Evolutionary conservation across 2,888 invertebrate species (phyloP), one percentile per base, ranked within the genome.

Genomic region (Eubasilissa splendida): DNA sequence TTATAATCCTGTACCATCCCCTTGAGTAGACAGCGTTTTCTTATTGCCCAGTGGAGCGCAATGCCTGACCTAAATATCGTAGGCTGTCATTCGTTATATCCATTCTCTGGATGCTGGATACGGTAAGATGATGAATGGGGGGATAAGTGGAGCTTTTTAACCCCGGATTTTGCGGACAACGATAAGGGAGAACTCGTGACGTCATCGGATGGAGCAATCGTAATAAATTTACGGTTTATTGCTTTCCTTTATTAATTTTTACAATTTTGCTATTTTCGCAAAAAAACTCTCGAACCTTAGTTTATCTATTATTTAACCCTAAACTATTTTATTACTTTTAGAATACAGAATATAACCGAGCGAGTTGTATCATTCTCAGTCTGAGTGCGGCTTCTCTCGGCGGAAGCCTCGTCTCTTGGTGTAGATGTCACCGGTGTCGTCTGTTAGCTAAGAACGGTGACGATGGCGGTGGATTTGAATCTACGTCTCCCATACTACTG

Each of bases 121-220:
- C 33, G 63, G 63, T 22, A 33, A 63, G 63, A 63, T 63, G 63
- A 63, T 63, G 63, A 63, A 63, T 63, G 63, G 31, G 12, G 31
- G 63, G 63, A 63, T 63, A 63, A 63, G 63, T 63, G 63, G 63
- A 63, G 63, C 63, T 63, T 63, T 63, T 63, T 63, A 63, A 63
- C 63, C 63, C 63, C 12, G 63, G 33, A 63, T 63, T 33, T 42
- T 31, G 63, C 63, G 63, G 63, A 63, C 63, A 63, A 31, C 42
- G 63, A 63, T 63, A 63, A 63, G 63, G 42, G 31, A 63, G 8
- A 63, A 33, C 63, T 31, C 42, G 42, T 42, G 7, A 42, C 42
- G 42, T 42, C 42, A 42, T 42, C 42, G 42, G 42, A 42, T 42
- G 42, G 42, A 42, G 42, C 12, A n/a, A 63, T 33, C 31, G 22